Evolutionary conservation across 2,113 vertebrate species (phyloP), one percentile per base, ranked within the genome.

Genomic region (Vicugna pacos): DNA sequence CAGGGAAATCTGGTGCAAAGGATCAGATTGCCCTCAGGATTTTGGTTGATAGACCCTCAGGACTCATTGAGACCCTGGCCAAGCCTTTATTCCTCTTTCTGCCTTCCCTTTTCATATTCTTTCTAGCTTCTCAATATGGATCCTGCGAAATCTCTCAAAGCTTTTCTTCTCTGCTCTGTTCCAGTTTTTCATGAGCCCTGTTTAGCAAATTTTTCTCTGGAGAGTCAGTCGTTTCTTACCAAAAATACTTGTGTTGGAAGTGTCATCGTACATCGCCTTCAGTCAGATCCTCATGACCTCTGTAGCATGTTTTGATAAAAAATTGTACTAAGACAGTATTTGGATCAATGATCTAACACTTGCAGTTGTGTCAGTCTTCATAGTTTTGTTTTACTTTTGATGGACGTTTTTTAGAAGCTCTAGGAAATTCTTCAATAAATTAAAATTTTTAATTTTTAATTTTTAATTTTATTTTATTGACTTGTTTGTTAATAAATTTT

Each of bases 401-500:
- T 72, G 50, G 50, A 69, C 38, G 24, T 82, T 82, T 91, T 92
- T 81, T 60, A 77, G 69, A 93, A 65, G 46, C 20, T 19, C 76
- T 82, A 67, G 80, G 70, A 88, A 93, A 73, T 67, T 73, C 62
- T 54, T 28, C 2, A 64, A 30, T 73, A 79, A 72, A 58, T 88
- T 52, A 96, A 58, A 80, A 48, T 50, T 38, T 54, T 42, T 42
- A 42, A 42, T 42, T 38, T 54, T 42, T 42, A 42, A 42, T 42
- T 35, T 35, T 35, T 42, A 42, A 48, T 42, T 72, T 16, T 42
- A 83, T 88, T 84, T 77, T 77, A 35, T 83, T 75, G 28, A 88
- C 56, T 26, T 77, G 15, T 83, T 93, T 80, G 65, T 35, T 95
- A 80, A 77, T 95, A 84, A 54, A 28, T 65, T 83, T 65, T 83